A percentile compares a stretch with the other conserved stretches of the same genome.
Evolutionary conservation across 2,797 vertebrate genomes (phyloP).

Genomic region (Melanotaenia maccullochi): DNA sequence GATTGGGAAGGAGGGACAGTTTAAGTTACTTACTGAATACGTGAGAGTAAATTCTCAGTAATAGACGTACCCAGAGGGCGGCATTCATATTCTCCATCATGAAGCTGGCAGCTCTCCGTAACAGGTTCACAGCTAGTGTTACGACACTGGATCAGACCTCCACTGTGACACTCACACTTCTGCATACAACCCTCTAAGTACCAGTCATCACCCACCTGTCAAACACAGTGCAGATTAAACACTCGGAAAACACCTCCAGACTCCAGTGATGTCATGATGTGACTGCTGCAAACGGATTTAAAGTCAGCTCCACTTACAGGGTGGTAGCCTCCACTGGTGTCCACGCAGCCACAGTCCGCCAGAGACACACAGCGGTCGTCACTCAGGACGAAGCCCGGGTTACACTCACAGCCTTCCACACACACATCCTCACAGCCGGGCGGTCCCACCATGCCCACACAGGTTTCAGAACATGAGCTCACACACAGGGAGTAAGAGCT

Average conservation of each 20-base stretch:
- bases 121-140: slow-evolving; percentile 73
- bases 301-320: slow-evolving; percentile 73
- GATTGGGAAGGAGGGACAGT: background rate
- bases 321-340: slow-evolving; percentile 74
- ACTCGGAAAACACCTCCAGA: too few relatives aligned
- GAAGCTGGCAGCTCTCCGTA: slow-evolving; percentile 78
- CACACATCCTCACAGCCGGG: slow-evolving; percentile 78
- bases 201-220: slow-evolving; percentile 82
- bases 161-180: slow-evolving; percentile 79
- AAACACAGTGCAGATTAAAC: background rate
- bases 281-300: background rate
- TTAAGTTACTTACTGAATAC: background rate
- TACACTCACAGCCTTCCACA: slow-evolving; percentile 85
- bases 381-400: slow-evolving; percentile 85
- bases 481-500: slow-evolving; percentile 85
- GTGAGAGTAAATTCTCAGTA: background rate
- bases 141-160: slow-evolving; percentile 74
- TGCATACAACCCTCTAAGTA: slow-evolving; percentile 78
- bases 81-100: slow-evolving; percentile 82
- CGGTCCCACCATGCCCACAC: slow-evolving; percentile 58
- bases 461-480: slow-evolving; percentile 83
- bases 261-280: too few relatives aligned
- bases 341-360: slow-evolving; percentile 84
- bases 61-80: slow-evolving; percentile 70
- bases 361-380: slow-evolving; percentile 78